Conservation (phyloP, 2,113 vertebrate genomes). For the Scophthalmus maximus region DNA sequence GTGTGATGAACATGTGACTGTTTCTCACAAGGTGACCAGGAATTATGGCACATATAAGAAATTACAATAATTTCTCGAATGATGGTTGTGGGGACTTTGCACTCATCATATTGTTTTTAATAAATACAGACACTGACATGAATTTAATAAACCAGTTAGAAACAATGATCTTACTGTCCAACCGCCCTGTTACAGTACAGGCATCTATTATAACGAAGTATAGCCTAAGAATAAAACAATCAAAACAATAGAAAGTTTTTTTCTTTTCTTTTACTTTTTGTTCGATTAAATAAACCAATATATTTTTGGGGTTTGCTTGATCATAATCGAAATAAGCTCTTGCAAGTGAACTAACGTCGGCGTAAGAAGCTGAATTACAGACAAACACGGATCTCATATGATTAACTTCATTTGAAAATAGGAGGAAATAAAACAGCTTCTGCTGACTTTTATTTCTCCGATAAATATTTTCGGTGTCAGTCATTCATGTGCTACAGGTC, state of each 20-base stretch:
- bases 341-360: neutral
- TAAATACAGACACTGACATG: neutral
- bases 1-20: neutral
- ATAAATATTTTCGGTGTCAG: constrained; percentile 12
- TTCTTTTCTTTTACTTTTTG: neutral
- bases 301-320: too few species aligned
- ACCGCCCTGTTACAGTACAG: neutral
- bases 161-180: neutral
- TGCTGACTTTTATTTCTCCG: constrained; percentile 33
- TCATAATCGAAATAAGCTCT: neutral
- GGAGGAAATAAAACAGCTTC: constrained; percentile 31
- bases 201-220: neutral
- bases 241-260: neutral
- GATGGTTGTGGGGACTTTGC: neutral
- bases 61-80: neutral
- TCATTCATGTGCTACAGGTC: constrained; percentile 46
- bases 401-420: constrained; percentile 25
- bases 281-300: neutral
- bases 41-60: neutral
- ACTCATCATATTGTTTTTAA: neutral
- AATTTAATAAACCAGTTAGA: neutral
- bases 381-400: constrained; percentile 2
- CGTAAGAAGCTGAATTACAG: constrained; percentile 8
- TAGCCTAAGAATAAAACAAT: neutral
- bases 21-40: too few species aligned